Evolutionary conservation across 2,888 invertebrate species (phyloP), one percentile per base, ranked within the genome.

Genomic region (Troides aeacus): DNA sequence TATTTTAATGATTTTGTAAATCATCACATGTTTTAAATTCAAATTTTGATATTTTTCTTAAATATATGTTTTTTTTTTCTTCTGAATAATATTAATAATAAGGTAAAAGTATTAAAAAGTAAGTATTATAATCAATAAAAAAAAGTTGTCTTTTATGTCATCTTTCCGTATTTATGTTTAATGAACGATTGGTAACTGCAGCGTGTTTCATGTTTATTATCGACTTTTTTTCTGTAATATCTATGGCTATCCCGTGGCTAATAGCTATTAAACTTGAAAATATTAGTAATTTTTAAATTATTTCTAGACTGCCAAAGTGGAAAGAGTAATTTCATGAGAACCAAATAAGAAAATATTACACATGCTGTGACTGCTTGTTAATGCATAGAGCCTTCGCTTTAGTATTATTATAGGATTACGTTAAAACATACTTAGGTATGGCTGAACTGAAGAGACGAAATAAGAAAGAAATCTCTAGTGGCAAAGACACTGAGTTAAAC

Each of bases 371-470:
- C 1, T 17, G 18, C 18, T 17, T 18, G 17, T 50, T 50, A 50
- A 50, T 17, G 15, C 17, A 17, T 50, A 15, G 50, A 50, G 18
- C 0, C 15, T 12, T 50, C 15, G 12, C 18, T 50, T 50, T 50
- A 50, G 5, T 18, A 30, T 30, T 30, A 30, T 30, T 30, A 50
- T 50, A 17, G 50, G 15, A 17, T 18, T 17, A 18, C 12, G 17
- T 42, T 8, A 53, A 24, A 30, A 24, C 23, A 46, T 58, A 10
- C 18, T 62, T 46, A 23, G 23, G 12, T 10, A 69, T 69, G 65
- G 56, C 64, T 24, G 68, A 65, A 42, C 39, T 69, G 18, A 69
- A 36, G 50, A 69, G 50, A 62, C n/a, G 69, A 50, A 66, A 42
- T 62, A 53, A 42, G 53, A 61, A 67, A 56, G 12, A 15, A 12